Base-by-base conservation (phyloP, 2,888 invertebrate genomes). In the Hydriomena furcata region DNA sequence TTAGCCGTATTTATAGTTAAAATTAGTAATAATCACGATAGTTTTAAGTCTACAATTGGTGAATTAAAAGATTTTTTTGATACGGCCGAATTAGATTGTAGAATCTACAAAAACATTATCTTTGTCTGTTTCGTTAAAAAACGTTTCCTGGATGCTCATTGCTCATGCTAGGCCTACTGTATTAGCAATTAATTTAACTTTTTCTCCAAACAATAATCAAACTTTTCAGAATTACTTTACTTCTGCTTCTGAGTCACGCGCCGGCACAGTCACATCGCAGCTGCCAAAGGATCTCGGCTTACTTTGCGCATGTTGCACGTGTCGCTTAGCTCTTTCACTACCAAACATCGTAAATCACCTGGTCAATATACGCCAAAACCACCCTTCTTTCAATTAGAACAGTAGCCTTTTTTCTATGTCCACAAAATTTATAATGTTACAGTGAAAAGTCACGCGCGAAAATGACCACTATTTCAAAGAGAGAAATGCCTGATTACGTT, bases 211-310 rank as follows among this genome's bases (percentile, higher is more conserved):
- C 17, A 40, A 43, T 30, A 11, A 31, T 30, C 13, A 31, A 13
- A 28, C 12, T 41, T 51, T 46, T 27, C 13, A 31, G 37, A 47
- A 35, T 6, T 11, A 31, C 27, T 41, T 30, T 10, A 24, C 7
- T 21, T 53, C 61, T 85, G 85, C 7, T 21, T 53, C 61, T 85
- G 85, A 87, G 67, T 88, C 86, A 87, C 71, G 48, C 59, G 57
- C 66, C 82, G 84, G 82, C 83, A 80, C 76, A 76, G 72, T 75
- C 72, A 68, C 66, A 65, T 37, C 63, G 76, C 88, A 88, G 89
- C 86, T 89, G 89, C 89, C 87, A 89, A 86, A 82, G 87, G 86
- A 81, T 85, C 88, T 89, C 88, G 71, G 69, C 72, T 89, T 88
- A 85, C 87, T 80, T 82, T 82, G 84, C 88, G 82, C 86, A 82